Evolutionary conservation across 2,113 vertebrate species (phyloP), one percentile per base, ranked within the genome.

Genomic region (Columba janthina): DNA sequence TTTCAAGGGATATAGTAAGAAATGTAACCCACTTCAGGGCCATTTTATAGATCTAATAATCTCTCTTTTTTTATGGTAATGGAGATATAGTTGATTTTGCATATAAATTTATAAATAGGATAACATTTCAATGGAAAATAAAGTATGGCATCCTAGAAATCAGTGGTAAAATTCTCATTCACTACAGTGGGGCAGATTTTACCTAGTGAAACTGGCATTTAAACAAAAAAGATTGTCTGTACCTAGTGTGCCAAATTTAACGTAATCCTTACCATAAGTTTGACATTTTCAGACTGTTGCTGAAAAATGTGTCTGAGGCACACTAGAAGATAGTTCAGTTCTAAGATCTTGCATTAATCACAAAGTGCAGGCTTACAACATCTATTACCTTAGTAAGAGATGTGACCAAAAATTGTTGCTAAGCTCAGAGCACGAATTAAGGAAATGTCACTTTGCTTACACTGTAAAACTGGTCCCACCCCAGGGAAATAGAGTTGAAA

Each of bases 1-100:
- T 96, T 97, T 97, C 46, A 93, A 74, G 17, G 28, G n/a, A 73
- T 56, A 38, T 65, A 54, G 44, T 93, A 96, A 93, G 88, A 81
- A 71, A 50, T n/a, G 12, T 46, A 78, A 78, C 12, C 62, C 18
- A 78, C 62, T 74, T 74, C 50, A 85, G 78, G 65, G 56, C 19
- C 28, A 92, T 83, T 93, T 79, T 81, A 88, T 88, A 86, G 66
- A 91, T 73, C 50, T 78, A 91, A 81, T 36, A 70, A 83, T 88
- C 54, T 62, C 9, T 95, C 64, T 93, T 66, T 89, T 89, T 96
- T 90, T 86, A 72, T 92, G 92, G 20, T 58, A 96, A 88, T 25
- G 20, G 21, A 93, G 61, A 57, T 80, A 56, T 50, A 83, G 86
- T 94, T 95, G 94, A 75, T 88, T 95, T 48, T 73, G 28, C 46